Base-by-base conservation (phyloP, 1,140 invertebrate species). In the Aphaenogaster floridana region DNA sequence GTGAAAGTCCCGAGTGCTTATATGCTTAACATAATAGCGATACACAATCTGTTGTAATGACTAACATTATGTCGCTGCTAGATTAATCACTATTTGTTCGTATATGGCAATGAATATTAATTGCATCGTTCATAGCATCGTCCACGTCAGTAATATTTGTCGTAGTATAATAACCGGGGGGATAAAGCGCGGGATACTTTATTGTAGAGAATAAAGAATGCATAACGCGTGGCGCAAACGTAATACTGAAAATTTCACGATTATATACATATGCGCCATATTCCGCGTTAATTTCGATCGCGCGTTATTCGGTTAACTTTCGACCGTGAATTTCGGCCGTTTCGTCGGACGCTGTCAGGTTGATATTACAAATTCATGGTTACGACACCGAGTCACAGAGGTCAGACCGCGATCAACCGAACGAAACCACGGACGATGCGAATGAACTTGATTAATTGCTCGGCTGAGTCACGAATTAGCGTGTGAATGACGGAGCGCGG, bases 401-500 rank as follows among this genome's bases (percentile, higher is more conserved):
- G 28, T 74, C 36, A 42, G 21, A 54, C 11, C 21, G 21, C 64
- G 28, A 72, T 52, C 52, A 59, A 28, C 57, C 8, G 28, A 28
- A 52, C 15, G 39, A 81, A 72, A 72, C 68, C 69, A 59, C 69
- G 5, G 34, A 61, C 91, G 80, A 92, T 90, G 91, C 68, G 91
- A 92, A 91, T 87, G 88, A 91, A 87, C 91, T 91, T 92, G 91
- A 92, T 92, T 92, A 92, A 92, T 92, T 92, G 84, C 80, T 79
- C 83, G 88, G 71, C 89, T 90, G 91, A 92, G 91, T 92, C 91
- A 92, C 83, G 91, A 92, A 92, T 92, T 92, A 92, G 89, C 86
- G 91, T 92, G 86, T 74, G 91, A 92, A 92, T 89, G 89, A 78
- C 76, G 72, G 39, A 54, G 2, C 59, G 34, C 11, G 72, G 28